These are phyloP conservation scores for Siniperca scherzeri DNA, from an alignment of 2,797 vertebrate species.

Conservation along the genomic window DNA sequence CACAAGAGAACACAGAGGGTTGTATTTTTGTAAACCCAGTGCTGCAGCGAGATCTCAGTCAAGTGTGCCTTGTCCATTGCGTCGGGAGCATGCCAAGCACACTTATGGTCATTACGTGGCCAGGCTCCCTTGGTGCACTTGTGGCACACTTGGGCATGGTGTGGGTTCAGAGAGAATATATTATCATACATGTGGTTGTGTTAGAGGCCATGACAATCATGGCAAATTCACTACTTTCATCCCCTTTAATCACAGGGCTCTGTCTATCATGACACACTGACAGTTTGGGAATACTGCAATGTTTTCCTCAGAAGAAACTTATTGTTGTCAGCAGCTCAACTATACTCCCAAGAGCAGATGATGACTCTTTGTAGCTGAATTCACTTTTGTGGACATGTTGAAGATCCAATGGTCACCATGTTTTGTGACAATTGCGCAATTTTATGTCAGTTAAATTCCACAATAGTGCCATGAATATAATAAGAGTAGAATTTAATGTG, in stretches of 20 bases:
- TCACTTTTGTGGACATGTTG: background rate
- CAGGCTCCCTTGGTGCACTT: too few relatives aligned
- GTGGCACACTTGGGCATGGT: too few relatives aligned
- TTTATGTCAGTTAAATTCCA: too few relatives aligned
- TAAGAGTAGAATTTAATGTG: too few relatives aligned
- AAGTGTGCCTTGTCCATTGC: too few relatives aligned
- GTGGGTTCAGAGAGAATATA: background rate
- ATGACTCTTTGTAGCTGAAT: too few relatives aligned
- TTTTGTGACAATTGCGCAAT: too few relatives aligned
- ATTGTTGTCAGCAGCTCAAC: background rate
- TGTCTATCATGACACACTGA: background rate
- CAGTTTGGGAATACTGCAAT: background rate
- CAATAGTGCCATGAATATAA: background rate
- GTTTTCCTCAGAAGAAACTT: too few relatives aligned
- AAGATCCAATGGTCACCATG: background rate
- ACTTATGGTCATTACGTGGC: too few relatives aligned
- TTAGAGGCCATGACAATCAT: background rate
- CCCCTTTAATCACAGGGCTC: background rate
- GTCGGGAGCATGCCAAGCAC: background rate
- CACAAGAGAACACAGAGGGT: background rate
- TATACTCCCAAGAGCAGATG: background rate
- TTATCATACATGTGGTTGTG: background rate
- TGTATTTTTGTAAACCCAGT: slow-evolving; percentile 6
- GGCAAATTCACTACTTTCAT: background rate
- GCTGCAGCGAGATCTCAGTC: background rate